Base-by-base conservation (phyloP, 2,113 vertebrate species). In the Siniperca chuatsi region DNA sequence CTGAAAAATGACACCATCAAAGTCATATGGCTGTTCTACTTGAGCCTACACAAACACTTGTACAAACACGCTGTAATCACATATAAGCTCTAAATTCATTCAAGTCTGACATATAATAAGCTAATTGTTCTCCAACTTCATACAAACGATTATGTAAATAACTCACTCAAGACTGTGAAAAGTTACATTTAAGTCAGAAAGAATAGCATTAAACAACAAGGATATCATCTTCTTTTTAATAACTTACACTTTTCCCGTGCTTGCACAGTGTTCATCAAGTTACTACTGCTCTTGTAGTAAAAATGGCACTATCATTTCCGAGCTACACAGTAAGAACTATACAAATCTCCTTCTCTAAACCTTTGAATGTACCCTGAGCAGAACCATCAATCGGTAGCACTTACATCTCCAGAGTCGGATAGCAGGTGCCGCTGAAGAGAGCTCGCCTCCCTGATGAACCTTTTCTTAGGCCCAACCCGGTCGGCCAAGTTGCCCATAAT, bases 401-500 rank as follows among this genome's bases (percentile, higher is more conserved):
- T 96, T 93, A 96, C 95, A 75, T 95, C 94, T 80, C 88, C 88
- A 60, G 68, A 74, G 90, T 96, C 95, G 77, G 93, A 86, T 16
- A 96, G 94, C 86, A 95, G 93, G 88, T 92, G 95, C 81, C 92
- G 82, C 78, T 95, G 91, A 64, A 96, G 91, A 62, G 94, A 95
- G 86, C 88, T 89, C 4, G 84, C 67, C 77, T 92, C 88, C 79
- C 92, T 92, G 62, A 79, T 25, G 16, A 95, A 87, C 85, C 90
- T 87, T 54, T 86, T 93, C 90, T 90, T 94, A 75, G 88, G 82
- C 85, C 91, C 90, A 23, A 92, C 86, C 54, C 95, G 93, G 89
- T 95, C 92, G 0, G 92, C 85, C 82, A 96, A 65, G 89, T 96
- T 96, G 55, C 95, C 95, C 95, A 95, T 95, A 83, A 76, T 55